Conservation (phyloP, 1,140 invertebrate species). For the Bombus ignitus region DNA sequence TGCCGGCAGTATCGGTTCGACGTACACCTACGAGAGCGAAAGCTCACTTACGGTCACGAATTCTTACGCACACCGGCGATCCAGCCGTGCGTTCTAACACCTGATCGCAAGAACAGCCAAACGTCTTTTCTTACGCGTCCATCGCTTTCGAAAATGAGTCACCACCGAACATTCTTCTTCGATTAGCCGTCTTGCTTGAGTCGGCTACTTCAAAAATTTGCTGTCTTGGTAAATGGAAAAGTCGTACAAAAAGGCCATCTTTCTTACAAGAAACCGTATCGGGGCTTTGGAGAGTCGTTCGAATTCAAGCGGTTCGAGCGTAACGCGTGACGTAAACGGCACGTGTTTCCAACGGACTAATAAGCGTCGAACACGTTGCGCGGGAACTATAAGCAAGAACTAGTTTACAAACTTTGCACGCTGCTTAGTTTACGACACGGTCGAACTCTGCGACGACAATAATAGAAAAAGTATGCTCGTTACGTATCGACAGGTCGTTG, state of each 20-base stretch:
- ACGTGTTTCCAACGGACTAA: slow-evolving; percentile 16
- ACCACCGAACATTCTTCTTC: fast-evolving
- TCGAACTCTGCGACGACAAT: not conserved
- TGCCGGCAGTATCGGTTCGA: slow-evolving; percentile 68
- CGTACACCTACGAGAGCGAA: slow-evolving; percentile 55
- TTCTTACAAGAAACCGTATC: fast-evolving
- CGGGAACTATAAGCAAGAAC: slow-evolving; percentile 16
- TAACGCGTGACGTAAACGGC: not conserved
- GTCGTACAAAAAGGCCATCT: fast-evolving
- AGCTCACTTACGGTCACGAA: slow-evolving; percentile 52
- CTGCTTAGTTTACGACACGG: too few relatives aligned
- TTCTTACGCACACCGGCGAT: slow-evolving; percentile 40
- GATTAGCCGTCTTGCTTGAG: fast-evolving
- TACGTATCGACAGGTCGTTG: not conserved
- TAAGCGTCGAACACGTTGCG: slow-evolving; percentile 26
- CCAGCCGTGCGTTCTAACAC: slow-evolving; percentile 28
- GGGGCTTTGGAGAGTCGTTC: not conserved
- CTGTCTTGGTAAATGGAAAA: not conserved
- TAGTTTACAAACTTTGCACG: slow-evolving; percentile 32
- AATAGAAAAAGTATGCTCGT: not conserved
- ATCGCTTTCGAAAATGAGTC: not conserved
- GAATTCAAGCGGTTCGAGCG: not conserved
- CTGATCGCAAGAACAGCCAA: not conserved
- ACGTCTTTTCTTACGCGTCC: not conserved
- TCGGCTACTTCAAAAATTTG: fast-evolving